Evolutionary conservation across 1,140 invertebrate species (phyloP).

Genomic region (Drosophila pandora): DNA sequence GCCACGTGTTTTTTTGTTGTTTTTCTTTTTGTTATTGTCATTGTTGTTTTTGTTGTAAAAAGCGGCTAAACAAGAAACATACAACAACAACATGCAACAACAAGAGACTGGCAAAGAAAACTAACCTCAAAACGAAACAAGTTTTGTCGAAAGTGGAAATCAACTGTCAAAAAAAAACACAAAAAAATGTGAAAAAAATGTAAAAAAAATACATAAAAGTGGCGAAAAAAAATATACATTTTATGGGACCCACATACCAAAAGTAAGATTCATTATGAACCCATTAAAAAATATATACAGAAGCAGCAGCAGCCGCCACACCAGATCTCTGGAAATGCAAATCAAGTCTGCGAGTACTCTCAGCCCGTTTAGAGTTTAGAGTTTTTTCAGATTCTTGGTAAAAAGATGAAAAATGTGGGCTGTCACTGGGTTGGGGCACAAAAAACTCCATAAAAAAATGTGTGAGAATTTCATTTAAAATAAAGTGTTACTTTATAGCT

Average conservation of each 20-base stretch:
- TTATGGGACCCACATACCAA: conserved; percentile 37
- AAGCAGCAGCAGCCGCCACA: not conserved
- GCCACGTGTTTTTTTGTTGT: conserved; percentile 61
- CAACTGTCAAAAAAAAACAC: conserved; percentile 45
- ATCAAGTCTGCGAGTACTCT: not conserved
- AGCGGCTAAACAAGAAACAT: conserved; percentile 46
- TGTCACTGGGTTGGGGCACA: not conserved
- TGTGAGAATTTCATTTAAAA: not conserved
- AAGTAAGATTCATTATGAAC: conserved; percentile 32
- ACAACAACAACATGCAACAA: conserved; percentile 15
- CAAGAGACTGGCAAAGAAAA: conserved; percentile 37
- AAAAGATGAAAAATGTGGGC: not conserved
- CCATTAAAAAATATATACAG: conserved; percentile 14
- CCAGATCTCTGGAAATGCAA: conserved; percentile 13
- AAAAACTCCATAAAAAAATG: not conserved
- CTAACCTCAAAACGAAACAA: conserved; percentile 70
- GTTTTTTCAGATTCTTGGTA: not conserved
- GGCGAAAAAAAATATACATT: conserved; percentile 21
- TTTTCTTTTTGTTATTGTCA: conserved; percentile 18
- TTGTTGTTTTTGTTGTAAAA: conserved; percentile 31
- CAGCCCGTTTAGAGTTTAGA: not conserved
- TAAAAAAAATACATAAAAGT: conserved; percentile 27
- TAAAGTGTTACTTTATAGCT: not conserved
- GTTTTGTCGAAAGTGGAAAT: conserved; percentile 53
- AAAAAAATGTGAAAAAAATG: conserved; percentile 17